phyloP scores from a whole-genome alignment of 2,888 invertebrate species.

The Sinotaia quadrata region DNA sequence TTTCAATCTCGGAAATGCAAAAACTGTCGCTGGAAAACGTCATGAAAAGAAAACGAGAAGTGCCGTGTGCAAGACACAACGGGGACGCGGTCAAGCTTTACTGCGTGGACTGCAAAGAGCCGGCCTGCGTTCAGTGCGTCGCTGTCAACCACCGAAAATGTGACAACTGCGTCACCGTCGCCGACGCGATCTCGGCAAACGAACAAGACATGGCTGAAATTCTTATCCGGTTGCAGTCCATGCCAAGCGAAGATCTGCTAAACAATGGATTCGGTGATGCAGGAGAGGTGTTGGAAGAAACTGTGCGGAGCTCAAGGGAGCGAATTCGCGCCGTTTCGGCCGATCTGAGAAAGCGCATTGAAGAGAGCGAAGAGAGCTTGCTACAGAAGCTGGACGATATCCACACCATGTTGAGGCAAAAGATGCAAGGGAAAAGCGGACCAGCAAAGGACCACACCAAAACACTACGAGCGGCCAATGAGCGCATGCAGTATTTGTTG shows the following conservation, averaged over 20 bases:
- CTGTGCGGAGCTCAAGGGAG: conserved; percentile 48
- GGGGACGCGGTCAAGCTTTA: conserved; percentile 50
- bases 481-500: conserved; percentile 51
- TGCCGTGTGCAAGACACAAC: conserved; percentile 50
- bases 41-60: conserved; percentile 51
- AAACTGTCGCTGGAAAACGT: conserved; percentile 49
- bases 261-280: conserved; percentile 15
- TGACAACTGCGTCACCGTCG: conserved; percentile 53
- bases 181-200: conserved; percentile 51
- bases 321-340: conserved; percentile 49
- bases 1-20: conserved; percentile 50
- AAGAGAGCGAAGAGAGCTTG: conserved; percentile 47
- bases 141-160: conserved; percentile 53
- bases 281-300: conserved; percentile 43
- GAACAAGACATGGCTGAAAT: conserved; percentile 42
- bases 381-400: conserved; percentile 45
- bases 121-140: conserved; percentile 58
- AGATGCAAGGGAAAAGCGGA: conserved; percentile 47
- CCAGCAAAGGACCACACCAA: conserved; percentile 46
- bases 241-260: not conserved
- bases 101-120: conserved; percentile 55
- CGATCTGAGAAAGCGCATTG: conserved; percentile 47
- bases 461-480: conserved; percentile 48
- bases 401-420: conserved; percentile 45
- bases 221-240: conserved; percentile 23